Conservation (phyloP, 2,113 vertebrate genomes). For the Plestiodon gilberti region DNA sequence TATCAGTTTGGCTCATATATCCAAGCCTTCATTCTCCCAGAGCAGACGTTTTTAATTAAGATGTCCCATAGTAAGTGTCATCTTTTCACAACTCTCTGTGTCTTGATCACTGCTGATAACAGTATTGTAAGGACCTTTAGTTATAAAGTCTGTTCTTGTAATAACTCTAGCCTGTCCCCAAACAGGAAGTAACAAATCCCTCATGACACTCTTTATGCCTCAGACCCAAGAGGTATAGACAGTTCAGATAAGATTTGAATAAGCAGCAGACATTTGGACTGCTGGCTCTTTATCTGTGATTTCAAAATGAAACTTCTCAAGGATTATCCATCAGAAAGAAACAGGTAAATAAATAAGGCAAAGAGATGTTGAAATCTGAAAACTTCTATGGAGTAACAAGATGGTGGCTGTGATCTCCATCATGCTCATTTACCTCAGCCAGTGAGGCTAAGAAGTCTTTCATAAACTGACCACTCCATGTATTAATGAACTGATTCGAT, state of each 20-base stretch:
- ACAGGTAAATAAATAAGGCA: constrained; percentile 28
- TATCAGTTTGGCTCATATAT: not conserved
- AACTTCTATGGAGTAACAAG: not conserved
- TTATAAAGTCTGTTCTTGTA: constrained; percentile 24
- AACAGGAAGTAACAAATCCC: constrained; percentile 21
- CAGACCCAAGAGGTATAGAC: constrained; percentile 5
- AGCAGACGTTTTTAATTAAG: constrained; percentile 25
- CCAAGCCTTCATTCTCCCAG: not conserved
- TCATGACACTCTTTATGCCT: not conserved
- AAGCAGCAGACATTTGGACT: constrained; percentile 36
- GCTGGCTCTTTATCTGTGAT: constrained; percentile 31
- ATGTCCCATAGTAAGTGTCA: not conserved
- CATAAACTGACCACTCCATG: too few relatives aligned
- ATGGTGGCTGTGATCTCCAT: constrained; percentile 9
- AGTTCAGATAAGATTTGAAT: constrained; percentile 55
- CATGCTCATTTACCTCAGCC: not conserved
- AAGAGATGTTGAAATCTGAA: not conserved
- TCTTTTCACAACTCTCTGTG: not conserved
- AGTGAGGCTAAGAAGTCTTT: too few relatives aligned
- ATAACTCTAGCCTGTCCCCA: constrained; percentile 32
- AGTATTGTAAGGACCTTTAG: constrained; percentile 3
- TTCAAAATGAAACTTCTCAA: constrained; percentile 44
- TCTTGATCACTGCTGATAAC: not conserved
- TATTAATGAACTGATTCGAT: too few relatives aligned
- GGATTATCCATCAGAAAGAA: constrained; percentile 37